Base-by-base conservation (phyloP, 2,797 vertebrate species). In the Galagoides demidoff region DNA sequence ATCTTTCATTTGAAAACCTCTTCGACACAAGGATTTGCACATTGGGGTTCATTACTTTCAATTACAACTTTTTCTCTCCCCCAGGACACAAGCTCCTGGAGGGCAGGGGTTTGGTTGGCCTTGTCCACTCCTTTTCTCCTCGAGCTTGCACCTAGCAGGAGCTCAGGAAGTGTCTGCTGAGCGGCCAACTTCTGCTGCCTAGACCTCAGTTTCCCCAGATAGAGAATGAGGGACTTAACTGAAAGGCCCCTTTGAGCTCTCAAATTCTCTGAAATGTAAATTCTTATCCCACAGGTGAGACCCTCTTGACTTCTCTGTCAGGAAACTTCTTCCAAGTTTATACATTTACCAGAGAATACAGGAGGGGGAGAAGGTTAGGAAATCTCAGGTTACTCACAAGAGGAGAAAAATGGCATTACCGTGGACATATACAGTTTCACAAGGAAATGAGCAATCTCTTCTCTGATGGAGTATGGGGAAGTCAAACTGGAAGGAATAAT, bases 271-370 rank as follows among this genome's bases (percentile, higher is more conserved):
- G 91, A 95, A 97, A 97, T 98, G 96, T 88, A 93, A 92, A 97
- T 90, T 77, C 94, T 92, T 97, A 96, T 98, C 97, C 96, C 76
- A 1, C 94, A 98, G 96, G 97, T 98, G 97, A 96, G 97, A 97
- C 97, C 94, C 96, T 1, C 1, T 95, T 93, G 96, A 91, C 95
- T 98, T 73, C 89, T 92, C 97, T 98, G 97, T 98, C 98, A 98
- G 98, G 97, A 97, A 98, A 97, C 95, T 97, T 98, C 96, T 83
- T 96, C 96, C 97, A 96, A 97, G 97, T 97, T 97, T 98, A 92
- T 97, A 95, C 93, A 96, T 98, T 97, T 98, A 98, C 97, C 96
- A 97, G 96, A 91, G 85, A 70, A 96, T 94, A 89, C 89, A 97
- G 96, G 97, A 97, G 90, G 93, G 96, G 96, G 89, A 84, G 96